Conservation (phyloP, 2,797 vertebrate genomes). For the Petrocephalus sullivani region DNA sequence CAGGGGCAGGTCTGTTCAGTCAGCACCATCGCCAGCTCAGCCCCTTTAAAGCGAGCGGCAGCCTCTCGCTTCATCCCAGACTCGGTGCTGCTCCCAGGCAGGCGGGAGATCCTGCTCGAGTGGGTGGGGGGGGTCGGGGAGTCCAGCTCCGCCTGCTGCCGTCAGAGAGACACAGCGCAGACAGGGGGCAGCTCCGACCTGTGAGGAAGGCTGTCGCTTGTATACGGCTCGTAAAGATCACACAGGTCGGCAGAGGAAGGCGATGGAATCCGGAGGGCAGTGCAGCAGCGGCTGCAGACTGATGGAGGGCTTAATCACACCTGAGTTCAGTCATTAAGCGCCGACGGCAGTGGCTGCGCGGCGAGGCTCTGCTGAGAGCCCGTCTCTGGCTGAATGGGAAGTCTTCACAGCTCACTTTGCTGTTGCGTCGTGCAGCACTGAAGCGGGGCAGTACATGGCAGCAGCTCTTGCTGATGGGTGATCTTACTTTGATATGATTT, state of each 20-base stretch:
- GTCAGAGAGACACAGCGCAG: slow-evolving; percentile 6
- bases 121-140: slow-evolving; percentile 25
- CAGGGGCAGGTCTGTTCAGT: slow-evolving; percentile 44
- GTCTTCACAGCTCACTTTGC: slow-evolving; percentile 26
- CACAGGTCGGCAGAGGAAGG: slow-evolving; percentile 48
- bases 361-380: slow-evolving; percentile 39
- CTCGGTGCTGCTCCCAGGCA: neutral
- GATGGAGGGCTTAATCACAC: slow-evolving; percentile 50
- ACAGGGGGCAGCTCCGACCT: slow-evolving; percentile 32
- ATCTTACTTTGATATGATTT: slow-evolving; percentile 41
- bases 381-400: slow-evolving; percentile 45
- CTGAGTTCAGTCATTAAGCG: slow-evolving; percentile 64
- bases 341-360: slow-evolving; percentile 47
- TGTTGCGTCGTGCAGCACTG: slow-evolving; percentile 40
- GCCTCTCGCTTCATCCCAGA: slow-evolving; percentile 21
- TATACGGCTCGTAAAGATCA: slow-evolving; percentile 47
- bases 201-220: slow-evolving; percentile 35
- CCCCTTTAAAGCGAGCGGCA: slow-evolving; percentile 33
- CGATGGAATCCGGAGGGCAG: slow-evolving; percentile 54
- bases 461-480: slow-evolving; percentile 49
- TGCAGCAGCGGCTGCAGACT: slow-evolving; percentile 51
- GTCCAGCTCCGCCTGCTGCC: slow-evolving; percentile 30
- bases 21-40: slow-evolving; percentile 31
- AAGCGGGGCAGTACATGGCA: slow-evolving; percentile 32
- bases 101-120: neutral